These are phyloP conservation scores for Abrostola triplasia DNA, from an alignment of 2,888 invertebrate species.

Conservation along the genomic window DNA sequence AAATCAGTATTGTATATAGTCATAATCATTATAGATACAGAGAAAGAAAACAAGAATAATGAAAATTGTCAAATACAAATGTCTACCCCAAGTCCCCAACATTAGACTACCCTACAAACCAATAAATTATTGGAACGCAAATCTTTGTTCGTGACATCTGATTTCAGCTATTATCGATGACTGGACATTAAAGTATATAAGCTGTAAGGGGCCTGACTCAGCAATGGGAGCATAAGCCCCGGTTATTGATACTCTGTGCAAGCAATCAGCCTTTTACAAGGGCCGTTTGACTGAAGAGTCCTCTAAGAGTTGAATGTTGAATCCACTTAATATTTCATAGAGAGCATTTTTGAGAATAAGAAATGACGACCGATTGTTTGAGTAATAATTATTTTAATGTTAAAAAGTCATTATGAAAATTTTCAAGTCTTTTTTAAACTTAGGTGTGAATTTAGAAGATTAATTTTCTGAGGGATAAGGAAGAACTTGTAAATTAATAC, in stretches of 20 bases:
- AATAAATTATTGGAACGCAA: too few relatives aligned
- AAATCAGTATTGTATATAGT: not conserved
- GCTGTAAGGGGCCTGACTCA: not conserved
- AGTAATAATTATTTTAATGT: too few relatives aligned
- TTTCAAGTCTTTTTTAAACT: too few relatives aligned
- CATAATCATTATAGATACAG: not conserved
- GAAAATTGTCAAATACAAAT: not conserved
- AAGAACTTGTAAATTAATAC: too few relatives aligned
- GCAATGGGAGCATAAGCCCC: not conserved
- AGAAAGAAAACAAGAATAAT: too few relatives aligned
- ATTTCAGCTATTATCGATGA: not conserved
- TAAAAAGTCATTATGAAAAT: too few relatives aligned
- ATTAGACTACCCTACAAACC: not conserved
- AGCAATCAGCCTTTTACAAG: slow-evolving; percentile 1
- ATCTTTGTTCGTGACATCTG: not conserved
- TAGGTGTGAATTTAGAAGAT: too few relatives aligned
- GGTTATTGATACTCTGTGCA: not conserved
- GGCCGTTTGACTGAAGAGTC: not conserved
- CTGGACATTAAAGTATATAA: not conserved
- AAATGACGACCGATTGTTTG: too few relatives aligned
- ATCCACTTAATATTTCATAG: not conserved
- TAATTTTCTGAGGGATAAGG: too few relatives aligned
- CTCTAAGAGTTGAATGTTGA: not conserved
- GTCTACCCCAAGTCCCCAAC: too few relatives aligned
- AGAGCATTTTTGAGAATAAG: not conserved